Conservation (phyloP, 2,797 vertebrate genomes). For the Danio albolineatus region DNA sequence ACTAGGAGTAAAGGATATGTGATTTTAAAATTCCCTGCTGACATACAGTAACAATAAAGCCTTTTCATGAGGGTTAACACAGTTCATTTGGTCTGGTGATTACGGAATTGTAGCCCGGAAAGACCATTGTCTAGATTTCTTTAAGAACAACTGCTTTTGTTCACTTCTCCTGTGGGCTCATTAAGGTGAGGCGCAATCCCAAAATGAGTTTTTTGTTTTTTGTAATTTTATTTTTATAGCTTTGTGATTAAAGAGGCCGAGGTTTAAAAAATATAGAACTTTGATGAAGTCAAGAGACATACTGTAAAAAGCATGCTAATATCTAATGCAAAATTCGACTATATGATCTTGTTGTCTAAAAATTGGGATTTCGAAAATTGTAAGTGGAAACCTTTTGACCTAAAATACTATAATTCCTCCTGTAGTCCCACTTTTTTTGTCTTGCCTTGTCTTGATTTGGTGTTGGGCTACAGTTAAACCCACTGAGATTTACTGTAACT, state of each 20-base stretch:
- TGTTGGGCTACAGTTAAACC: too few species aligned
- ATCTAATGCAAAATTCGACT: too few species aligned
- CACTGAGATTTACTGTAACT: too few species aligned
- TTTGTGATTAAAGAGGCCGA: not conserved
- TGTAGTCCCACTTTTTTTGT: too few species aligned
- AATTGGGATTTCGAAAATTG: too few species aligned
- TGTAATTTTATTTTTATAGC: not conserved
- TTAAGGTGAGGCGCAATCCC: not conserved
- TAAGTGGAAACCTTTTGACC: too few species aligned
- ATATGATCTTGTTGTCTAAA: too few species aligned
- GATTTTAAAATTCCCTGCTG: not conserved
- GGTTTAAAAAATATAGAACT: not conserved
- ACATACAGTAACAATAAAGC: not conserved
- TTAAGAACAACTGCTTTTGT: constrained; percentile 14
- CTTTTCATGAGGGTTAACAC: constrained; percentile 7
- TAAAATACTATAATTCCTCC: too few species aligned
- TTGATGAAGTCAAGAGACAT: not conserved
- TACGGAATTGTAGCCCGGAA: not conserved
- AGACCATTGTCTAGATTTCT: not conserved
- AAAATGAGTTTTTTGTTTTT: not conserved
- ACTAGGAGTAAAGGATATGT: constrained; percentile 13
- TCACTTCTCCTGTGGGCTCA: constrained; percentile 4
- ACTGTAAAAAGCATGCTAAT: not conserved
- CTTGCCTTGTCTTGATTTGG: too few species aligned
- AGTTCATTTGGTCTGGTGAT: not conserved